Evolutionary conservation across 2,888 invertebrate species (phyloP).

Genomic region (Dicyrtomina minuta): DNA sequence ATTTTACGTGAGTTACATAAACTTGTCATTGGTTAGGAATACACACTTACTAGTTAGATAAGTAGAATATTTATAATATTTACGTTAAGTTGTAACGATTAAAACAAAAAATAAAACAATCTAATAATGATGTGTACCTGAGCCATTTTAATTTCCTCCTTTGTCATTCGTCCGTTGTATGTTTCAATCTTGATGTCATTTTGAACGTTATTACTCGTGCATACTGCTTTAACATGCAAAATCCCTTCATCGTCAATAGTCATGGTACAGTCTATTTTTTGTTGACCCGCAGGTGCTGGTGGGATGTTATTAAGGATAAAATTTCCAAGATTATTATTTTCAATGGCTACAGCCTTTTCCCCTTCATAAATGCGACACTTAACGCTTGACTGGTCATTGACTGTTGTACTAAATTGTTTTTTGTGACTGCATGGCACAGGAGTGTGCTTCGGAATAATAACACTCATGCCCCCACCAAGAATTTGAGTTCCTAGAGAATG

Average conservation of each 20-base stretch:
- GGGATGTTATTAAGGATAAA: conserved; percentile 96
- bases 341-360: conserved; percentile 91
- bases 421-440: conserved; percentile 66
- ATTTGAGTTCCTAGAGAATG: conserved; percentile 72
- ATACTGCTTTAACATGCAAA: conserved; percentile 87
- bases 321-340: conserved; percentile 93
- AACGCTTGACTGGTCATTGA: conserved; percentile 69
- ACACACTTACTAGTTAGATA: too few relatives aligned
- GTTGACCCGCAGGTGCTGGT: conserved; percentile 85
- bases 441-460: conserved; percentile 67
- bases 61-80: too few relatives aligned
- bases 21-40: too few relatives aligned
- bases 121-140: too few relatives aligned
- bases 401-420: conserved; percentile 64
- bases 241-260: conserved; percentile 94
- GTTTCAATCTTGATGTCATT: conserved; percentile 74
- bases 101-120: too few relatives aligned
- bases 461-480: conserved; percentile 70
- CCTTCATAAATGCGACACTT: conserved; percentile 76
- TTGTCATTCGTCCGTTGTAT: conserved; percentile 65
- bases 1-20: too few relatives aligned
- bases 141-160: conserved; percentile 64
- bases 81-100: too few relatives aligned
- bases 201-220: conserved; percentile 87
- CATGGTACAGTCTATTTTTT: conserved; percentile 83